Conservation (phyloP, 2,113 vertebrate species). For the Fregetta grallaria region DNA sequence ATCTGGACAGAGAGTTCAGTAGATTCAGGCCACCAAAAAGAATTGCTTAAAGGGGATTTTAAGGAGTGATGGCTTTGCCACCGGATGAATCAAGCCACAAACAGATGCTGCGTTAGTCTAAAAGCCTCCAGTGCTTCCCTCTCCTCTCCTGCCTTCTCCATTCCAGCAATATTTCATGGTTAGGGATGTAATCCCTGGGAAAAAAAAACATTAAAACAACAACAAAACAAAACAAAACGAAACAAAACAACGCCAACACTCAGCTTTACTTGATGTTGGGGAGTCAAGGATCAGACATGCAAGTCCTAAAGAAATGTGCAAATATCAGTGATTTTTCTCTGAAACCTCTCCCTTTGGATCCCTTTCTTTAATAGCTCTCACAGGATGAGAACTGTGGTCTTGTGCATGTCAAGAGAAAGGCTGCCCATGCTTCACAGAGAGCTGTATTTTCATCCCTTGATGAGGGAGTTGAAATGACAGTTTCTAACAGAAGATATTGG, state of each 20-base stretch:
- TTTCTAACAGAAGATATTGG: not conserved
- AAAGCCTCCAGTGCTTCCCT: not conserved
- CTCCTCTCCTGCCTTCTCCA: not conserved
- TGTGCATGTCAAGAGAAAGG: not conserved
- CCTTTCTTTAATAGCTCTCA: not conserved
- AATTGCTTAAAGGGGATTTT: not conserved
- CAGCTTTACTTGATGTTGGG: not conserved
- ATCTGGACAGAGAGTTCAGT: not conserved
- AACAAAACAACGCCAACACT: not conserved
- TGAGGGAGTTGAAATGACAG: not conserved
- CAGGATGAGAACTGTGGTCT: not conserved
- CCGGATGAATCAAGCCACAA: not conserved
- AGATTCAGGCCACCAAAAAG: not conserved
- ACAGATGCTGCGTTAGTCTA: not conserved
- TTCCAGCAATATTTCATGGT: not conserved
- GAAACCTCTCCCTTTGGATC: not conserved
- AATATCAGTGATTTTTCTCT: not conserved
- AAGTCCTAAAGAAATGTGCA: not conserved
- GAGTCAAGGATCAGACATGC: not conserved
- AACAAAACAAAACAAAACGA: not conserved
- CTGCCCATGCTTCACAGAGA: not conserved
- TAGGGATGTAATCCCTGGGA: not conserved
- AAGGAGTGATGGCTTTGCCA: not conserved
- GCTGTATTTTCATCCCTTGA: not conserved
- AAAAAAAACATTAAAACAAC: not conserved